Conservation (phyloP, 2,797 vertebrate genomes). For the Falco novaeseelandiae region DNA sequence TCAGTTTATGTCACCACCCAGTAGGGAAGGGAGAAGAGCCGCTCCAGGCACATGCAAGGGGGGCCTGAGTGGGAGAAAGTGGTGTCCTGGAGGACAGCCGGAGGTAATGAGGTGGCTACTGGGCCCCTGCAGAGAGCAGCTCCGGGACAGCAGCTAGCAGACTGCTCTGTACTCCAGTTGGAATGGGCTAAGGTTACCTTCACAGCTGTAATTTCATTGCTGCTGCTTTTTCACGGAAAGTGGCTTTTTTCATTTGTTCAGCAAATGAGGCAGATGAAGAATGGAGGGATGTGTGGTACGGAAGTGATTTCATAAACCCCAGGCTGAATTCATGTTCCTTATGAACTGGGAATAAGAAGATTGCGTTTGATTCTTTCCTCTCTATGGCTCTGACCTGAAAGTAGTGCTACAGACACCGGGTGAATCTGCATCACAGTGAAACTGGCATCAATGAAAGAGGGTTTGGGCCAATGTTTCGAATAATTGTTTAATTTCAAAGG, state of each 20-base stretch:
- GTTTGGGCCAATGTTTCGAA: not conserved
- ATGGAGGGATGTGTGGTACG: not conserved
- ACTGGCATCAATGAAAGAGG: not conserved
- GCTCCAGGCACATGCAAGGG: not conserved
- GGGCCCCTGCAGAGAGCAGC: not conserved
- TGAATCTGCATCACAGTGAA: not conserved
- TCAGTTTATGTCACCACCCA: not conserved
- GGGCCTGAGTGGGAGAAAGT: not conserved
- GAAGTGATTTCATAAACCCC: conserved; percentile 49
- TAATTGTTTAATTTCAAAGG: not conserved
- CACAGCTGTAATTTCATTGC: conserved; percentile 35
- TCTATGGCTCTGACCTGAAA: not conserved
- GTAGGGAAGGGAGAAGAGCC: not conserved
- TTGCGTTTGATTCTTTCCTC: not conserved
- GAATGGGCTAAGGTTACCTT: conserved; percentile 36
- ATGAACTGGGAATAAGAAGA: conserved; percentile 2
- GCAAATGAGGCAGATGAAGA: conserved; percentile 55
- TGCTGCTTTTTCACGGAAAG: conserved; percentile 38
- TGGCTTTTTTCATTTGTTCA: conserved; percentile 63
- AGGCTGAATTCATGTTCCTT: not conserved
- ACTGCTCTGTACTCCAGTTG: not conserved
- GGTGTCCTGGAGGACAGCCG: not conserved
- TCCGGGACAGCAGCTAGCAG: not conserved
- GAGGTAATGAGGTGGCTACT: not conserved
- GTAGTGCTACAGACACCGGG: not conserved